Evolutionary conservation across 2,113 vertebrate species (phyloP), one percentile per base, ranked within the genome.

Genomic region (Saccopteryx bilineata): DNA sequence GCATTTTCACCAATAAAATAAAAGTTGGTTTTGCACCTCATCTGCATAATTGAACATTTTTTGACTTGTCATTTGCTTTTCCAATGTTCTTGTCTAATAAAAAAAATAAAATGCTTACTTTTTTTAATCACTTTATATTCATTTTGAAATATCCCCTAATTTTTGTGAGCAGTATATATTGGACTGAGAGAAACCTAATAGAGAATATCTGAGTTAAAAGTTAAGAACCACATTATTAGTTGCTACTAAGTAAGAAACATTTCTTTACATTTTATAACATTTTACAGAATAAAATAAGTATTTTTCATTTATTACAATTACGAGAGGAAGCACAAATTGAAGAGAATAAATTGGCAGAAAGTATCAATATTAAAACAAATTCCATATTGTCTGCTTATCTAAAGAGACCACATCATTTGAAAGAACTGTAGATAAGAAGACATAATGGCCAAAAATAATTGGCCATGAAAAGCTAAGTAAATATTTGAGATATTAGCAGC

Each of bases 151-250:
- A 39, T 39, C 39, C 39, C 39, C 39, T 39, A 39, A 39, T 39
- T 39, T 39, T 39, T 39, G 39, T 39, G 39, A 39, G 39, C 39
- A 39, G 39, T 39, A 39, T 39, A 39, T 39, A 39, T 39, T 83
- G 9, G 7, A 81, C 19, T 85, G n/a, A 81, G 11, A 66, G 90
- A 88, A 96, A 23, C 8, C 3, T 18, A 94, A 54, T 54, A 68
- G 46, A 95, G 24, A 94, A 15, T 46, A 88, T 63, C 15, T 50
- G 50, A 71, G 75, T 31, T 66, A 82, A 90, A 94, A 87, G 31
- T 81, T 83, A 90, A 79, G 23, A 65, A 80, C 50, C 46, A 61
- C 7, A 83, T 75, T 60, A 72, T 31, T n/a, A 65, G 5, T 91
- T 86, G 24, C 18, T 66, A 72, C 31, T 90, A 87, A 76, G 65